Evolutionary conservation across 2,113 vertebrate species (phyloP).

Genomic region (Cyphotilapia sp.): DNA sequence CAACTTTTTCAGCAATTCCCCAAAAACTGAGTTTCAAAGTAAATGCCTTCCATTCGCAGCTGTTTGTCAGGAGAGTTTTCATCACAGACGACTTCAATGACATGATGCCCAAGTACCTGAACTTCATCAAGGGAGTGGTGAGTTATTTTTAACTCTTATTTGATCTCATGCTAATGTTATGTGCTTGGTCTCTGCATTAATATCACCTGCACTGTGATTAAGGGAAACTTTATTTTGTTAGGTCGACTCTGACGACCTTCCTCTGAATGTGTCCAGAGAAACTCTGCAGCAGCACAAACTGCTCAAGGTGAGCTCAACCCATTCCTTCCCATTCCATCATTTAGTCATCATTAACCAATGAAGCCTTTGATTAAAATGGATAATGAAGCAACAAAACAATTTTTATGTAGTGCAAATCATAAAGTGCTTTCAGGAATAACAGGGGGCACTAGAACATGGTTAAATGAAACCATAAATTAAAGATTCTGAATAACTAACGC

Average conservation of each 20-base stretch:
- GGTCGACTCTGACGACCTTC: slow-evolving; percentile 98
- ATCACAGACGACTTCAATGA: slow-evolving; percentile 99
- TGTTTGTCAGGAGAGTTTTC: slow-evolving; percentile 96
- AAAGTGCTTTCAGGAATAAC: neutral
- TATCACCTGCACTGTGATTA: neutral
- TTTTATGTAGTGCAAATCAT: neutral
- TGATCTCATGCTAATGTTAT: neutral
- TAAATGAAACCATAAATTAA: neutral
- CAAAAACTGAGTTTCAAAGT: neutral
- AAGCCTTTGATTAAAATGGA: neutral
- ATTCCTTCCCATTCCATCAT: neutral
- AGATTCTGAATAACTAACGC: neutral
- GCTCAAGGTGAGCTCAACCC: slow-evolving; percentile 77
- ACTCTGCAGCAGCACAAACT: slow-evolving; percentile 98
- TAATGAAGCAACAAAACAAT: neutral
- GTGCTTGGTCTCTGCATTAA: neutral
- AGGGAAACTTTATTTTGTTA: slow-evolving; percentile 27
- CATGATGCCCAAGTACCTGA: slow-evolving; percentile 99
- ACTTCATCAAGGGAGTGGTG: slow-evolving; percentile 96
- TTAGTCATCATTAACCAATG: neutral
- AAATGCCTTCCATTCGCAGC: slow-evolving; percentile 54
- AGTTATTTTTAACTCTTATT: slow-evolving; percentile 51
- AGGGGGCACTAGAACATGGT: neutral
- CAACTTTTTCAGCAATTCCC: neutral
- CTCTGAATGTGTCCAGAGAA: slow-evolving; percentile 96